A percentile compares a stretch with the other conserved stretches of the same genome.
Evolutionary conservation across 1,140 invertebrate species (phyloP).

Genomic region (Mactra quadrangularis): DNA sequence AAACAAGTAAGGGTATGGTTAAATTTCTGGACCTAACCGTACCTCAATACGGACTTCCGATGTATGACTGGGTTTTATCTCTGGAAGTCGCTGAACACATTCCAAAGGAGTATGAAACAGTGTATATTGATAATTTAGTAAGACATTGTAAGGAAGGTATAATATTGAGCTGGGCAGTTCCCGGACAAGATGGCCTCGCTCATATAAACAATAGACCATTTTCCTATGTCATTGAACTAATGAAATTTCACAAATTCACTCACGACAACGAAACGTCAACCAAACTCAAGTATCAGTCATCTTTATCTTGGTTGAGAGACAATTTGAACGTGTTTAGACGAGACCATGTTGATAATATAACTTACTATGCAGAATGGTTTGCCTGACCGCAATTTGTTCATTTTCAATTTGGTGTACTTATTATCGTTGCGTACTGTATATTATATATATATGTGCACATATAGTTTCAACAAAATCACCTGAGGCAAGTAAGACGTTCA

Average conservation of each 20-base stretch:
- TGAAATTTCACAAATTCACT: conserved; percentile 59
- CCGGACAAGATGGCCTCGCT: conserved; percentile 60
- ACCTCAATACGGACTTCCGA: conserved; percentile 64
- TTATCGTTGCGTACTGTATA: too few relatives aligned
- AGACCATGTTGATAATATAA: conserved; percentile 1
- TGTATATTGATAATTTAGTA: conserved; percentile 67
- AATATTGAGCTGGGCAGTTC: conserved; percentile 67
- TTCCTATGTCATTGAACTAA: conserved; percentile 49
- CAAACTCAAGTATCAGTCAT: conserved; percentile 41
- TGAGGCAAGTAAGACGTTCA: too few relatives aligned
- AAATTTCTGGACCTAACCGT: conserved; percentile 65
- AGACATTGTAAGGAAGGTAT: conserved; percentile 64
- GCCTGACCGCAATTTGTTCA: too few relatives aligned
- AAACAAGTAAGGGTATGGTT: conserved; percentile 50
- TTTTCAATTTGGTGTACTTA: too few relatives aligned
- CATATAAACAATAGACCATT: conserved; percentile 64
- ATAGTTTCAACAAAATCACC: too few relatives aligned
- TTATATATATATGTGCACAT: too few relatives aligned
- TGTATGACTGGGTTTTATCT: conserved; percentile 63
- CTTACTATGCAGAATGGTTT: conserved; percentile 27
- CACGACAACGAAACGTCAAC: conserved; percentile 44
- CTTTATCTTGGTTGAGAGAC: conserved; percentile 54
- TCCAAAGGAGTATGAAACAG: conserved; percentile 56
- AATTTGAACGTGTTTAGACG: conserved; percentile 65
- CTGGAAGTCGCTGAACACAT: conserved; percentile 66